Evolutionary conservation across 2,888 invertebrate species (phyloP).

Genomic region (Drosophila nigricruria): DNA sequence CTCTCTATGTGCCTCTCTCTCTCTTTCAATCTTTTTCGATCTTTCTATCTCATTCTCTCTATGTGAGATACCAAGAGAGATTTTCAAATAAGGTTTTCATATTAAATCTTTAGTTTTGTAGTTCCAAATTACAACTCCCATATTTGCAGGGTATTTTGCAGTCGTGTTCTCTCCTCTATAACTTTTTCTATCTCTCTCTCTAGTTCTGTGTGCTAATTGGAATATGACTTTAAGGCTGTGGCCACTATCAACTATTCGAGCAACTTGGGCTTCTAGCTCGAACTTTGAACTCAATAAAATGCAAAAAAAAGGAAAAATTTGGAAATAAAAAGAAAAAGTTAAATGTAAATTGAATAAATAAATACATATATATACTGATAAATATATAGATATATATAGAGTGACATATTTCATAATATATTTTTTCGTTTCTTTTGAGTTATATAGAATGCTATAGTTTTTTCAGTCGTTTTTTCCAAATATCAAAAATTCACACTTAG

Average conservation of each 20-base stretch:
- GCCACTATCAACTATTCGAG: conserved; percentile 5
- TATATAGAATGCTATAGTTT: neutral
- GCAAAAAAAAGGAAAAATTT: neutral
- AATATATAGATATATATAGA: too few species aligned
- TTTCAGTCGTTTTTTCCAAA: conserved; percentile 22
- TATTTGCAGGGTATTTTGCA: conserved; percentile 20
- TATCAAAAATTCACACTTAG: conserved; percentile 40
- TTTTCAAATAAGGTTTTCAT: too few species aligned
- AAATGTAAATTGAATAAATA: neutral
- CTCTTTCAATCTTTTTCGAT: too few species aligned
- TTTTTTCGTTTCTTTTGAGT: too few species aligned
- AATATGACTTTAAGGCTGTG: conserved; percentile 7
- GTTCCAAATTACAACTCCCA: too few species aligned
- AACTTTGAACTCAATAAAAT: conserved; percentile 5
- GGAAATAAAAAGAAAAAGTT: neutral
- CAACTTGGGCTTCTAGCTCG: neutral
- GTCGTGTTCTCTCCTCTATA: neutral
- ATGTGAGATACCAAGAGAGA: too few species aligned
- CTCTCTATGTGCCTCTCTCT: too few species aligned
- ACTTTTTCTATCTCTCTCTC: neutral
- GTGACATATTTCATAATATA: too few species aligned
- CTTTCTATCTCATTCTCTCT: neutral
- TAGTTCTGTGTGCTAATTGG: neutral
- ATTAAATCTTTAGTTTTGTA: too few species aligned
- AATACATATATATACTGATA: too few species aligned